A percentile compares a stretch with the other conserved stretches of the same genome.
These are phyloP conservation scores for Nerophis ophidion DNA, from an alignment of 2,113 vertebrate species.

Conservation along the genomic window DNA sequence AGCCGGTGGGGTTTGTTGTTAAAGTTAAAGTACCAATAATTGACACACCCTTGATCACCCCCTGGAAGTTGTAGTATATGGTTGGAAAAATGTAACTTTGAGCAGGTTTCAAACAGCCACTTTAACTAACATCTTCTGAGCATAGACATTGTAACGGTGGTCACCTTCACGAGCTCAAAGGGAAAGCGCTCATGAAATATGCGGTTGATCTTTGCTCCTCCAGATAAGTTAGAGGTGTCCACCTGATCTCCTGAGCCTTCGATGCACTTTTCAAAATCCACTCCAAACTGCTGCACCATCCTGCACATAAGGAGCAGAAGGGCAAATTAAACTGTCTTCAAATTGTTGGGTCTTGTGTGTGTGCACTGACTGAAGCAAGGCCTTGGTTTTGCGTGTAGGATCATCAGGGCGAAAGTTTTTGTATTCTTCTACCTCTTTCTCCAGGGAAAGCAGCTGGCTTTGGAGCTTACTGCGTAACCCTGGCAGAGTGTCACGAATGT, in stretches of 20 bases:
- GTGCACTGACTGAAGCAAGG: conserved; percentile 80
- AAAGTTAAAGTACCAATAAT: too few species aligned
- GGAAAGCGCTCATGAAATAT: conserved; percentile 96
- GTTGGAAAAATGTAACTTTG: too few species aligned
- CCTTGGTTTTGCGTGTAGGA: conserved; percentile 91
- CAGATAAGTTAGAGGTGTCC: conserved; percentile 89
- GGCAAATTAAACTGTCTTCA: neutral
- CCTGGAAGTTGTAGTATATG: too few species aligned
- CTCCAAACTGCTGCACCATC: conserved; percentile 95
- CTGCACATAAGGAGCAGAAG: conserved; percentile 48
- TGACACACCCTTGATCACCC: too few species aligned
- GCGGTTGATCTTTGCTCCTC: conserved; percentile 91
- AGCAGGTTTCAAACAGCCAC: too few species aligned
- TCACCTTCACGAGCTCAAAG: conserved; percentile 92
- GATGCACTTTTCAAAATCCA: conserved; percentile 96
- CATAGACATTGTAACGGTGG: neutral
- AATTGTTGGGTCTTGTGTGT: neutral
- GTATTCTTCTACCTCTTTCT: conserved; percentile 94
- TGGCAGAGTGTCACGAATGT: conserved; percentile 91
- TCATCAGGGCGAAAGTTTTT: conserved; percentile 95
- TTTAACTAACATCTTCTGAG: neutral
- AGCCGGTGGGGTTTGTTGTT: too few species aligned
- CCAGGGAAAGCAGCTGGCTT: conserved; percentile 88
- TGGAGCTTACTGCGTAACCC: conserved; percentile 90
- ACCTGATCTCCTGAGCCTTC: conserved; percentile 95